A percentile compares a stretch with the other conserved stretches of the same genome.
phyloP scores from a whole-genome alignment of 2,888 invertebrate species.

The Catocala sponsa region DNA sequence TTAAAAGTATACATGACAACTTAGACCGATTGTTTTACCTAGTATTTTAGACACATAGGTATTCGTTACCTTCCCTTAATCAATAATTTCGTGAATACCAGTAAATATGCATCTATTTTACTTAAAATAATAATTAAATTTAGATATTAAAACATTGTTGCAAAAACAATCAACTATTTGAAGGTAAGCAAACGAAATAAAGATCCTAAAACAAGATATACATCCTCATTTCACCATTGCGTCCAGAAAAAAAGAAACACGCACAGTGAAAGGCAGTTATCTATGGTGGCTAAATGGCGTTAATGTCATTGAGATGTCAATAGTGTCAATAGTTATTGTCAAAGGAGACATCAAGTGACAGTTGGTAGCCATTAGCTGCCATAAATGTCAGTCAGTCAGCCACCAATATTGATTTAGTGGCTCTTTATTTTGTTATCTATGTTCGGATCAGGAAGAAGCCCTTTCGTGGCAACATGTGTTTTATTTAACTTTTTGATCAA shows the following conservation, averaged over 20 bases:
- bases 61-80: too few species aligned
- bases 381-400: slow-evolving; percentile 40
- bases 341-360: slow-evolving; percentile 45
- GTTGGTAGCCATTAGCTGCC: slow-evolving; percentile 30
- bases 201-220: background rate
- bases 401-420: slow-evolving; percentile 43
- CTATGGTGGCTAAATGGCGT: slow-evolving; percentile 11
- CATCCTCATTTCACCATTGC: slow-evolving; percentile 3
- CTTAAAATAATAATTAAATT: too few species aligned
- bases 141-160: too few species aligned
- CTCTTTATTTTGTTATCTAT: slow-evolving; percentile 18
- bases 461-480: slow-evolving; percentile 9
- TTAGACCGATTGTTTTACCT: too few species aligned
- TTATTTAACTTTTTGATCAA: slow-evolving; percentile 9
- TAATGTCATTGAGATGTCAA: slow-evolving; percentile 40
- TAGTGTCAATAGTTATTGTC: slow-evolving; percentile 31
- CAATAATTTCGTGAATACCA: too few species aligned
- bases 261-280: background rate
- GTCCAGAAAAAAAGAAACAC: background rate
- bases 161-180: background rate
- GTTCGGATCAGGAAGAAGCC: slow-evolving; percentile 6
- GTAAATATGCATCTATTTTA: too few species aligned
- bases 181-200: background rate
- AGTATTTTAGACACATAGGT: too few species aligned
- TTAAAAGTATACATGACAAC: too few species aligned